Percentiles rank a stretch among this genome's conserved stretches.
Conservation (phyloP, 1,140 invertebrate genomes). For the Cylas formicarius region DNA sequence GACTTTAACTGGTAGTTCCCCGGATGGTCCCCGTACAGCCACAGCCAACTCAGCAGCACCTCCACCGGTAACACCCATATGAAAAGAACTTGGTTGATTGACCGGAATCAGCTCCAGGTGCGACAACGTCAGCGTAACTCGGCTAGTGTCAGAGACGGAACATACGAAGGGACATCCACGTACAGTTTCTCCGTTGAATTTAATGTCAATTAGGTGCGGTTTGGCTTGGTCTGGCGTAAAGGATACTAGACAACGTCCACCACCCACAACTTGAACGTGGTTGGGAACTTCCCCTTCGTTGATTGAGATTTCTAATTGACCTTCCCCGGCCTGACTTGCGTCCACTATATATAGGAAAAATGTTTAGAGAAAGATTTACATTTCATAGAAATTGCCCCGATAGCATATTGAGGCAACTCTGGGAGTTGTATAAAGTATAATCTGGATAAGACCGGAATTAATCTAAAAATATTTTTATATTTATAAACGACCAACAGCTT, state of each 20-base stretch:
- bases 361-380: no score
- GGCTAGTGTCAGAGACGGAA: conserved; percentile 70
- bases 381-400: no score
- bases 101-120: conserved; percentile 84
- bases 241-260: conserved; percentile 87
- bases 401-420: no score
- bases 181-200: conserved; percentile 95
- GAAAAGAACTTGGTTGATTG: conserved; percentile 77
- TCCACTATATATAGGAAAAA: conserved; percentile 68
- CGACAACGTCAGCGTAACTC: conserved; percentile 68
- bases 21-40: conserved; percentile 71
- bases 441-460: no score
- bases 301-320: conserved; percentile 94
- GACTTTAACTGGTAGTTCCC: conserved; percentile 80
- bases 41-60: conserved; percentile 81
- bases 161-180: conserved; percentile 86
- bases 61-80: conserved; percentile 80
- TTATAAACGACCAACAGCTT: no score
- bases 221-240: conserved; percentile 90
- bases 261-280: conserved; percentile 91
- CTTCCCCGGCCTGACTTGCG: conserved; percentile 92
- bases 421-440: no score
- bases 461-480: no score
- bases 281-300: conserved; percentile 97
- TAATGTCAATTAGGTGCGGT: conserved; percentile 93